Percentiles rank a stretch among this genome's conserved stretches.
phyloP scores from a whole-genome alignment of 1,140 invertebrate species.

The Chironomus tepperi region DNA sequence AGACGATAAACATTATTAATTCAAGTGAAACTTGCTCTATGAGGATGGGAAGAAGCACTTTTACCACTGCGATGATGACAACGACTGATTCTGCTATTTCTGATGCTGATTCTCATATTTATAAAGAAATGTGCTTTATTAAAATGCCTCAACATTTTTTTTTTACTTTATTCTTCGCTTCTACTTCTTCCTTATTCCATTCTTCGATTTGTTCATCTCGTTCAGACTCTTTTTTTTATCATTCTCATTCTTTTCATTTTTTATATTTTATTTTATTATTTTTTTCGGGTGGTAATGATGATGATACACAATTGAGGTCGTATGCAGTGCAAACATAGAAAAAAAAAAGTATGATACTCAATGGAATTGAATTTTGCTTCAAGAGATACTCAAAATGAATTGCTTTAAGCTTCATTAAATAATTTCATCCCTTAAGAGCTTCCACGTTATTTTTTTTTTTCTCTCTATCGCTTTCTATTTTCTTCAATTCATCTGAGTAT shows the following conservation, averaged over 20 bases:
- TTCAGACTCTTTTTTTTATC: too few relatives aligned
- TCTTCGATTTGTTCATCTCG: too few relatives aligned
- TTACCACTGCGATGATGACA: neutral
- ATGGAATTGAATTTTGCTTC: neutral
- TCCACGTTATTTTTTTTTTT: neutral
- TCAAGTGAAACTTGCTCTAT: conserved; percentile 2
- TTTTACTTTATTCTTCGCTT: too few relatives aligned
- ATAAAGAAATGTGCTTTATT: too few relatives aligned
- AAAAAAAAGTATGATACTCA: neutral
- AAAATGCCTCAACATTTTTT: too few relatives aligned
- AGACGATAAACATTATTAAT: conserved; percentile 24
- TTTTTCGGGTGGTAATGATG: neutral
- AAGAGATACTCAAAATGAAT: neutral
- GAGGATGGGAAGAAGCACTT: neutral
- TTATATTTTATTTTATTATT: too few relatives aligned
- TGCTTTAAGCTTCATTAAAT: conserved; percentile 14
- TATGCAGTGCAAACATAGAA: neutral
- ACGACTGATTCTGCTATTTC: neutral
- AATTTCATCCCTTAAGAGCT: conserved; percentile 1
- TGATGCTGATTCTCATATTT: neutral
- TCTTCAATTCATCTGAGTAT: neutral
- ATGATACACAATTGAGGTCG: neutral
- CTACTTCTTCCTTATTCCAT: too few relatives aligned
- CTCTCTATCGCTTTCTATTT: neutral
- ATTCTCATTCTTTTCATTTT: too few relatives aligned